Evolutionary conservation across 35 echinoderm and acorn worm genomes (phyloP).

Genomic region (Diadema setosum): DNA sequence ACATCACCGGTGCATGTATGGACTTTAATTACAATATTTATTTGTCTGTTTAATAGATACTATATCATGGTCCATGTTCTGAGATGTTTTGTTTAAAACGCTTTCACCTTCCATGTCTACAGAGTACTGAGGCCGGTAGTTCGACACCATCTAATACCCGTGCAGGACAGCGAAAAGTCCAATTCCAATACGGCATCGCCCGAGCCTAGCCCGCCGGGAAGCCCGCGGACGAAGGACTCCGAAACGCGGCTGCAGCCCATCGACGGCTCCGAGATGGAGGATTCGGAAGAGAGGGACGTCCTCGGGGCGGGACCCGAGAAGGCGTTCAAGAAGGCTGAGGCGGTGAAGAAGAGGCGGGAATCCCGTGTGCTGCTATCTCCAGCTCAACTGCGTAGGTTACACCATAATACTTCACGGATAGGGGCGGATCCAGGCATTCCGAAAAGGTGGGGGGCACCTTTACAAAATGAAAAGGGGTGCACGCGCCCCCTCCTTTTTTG

Average conservation of each 20-base stretch:
- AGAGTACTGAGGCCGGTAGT: not conserved
- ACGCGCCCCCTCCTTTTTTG: no score
- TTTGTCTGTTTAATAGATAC: not conserved
- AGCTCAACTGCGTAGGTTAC: not conserved
- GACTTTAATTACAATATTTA: no score
- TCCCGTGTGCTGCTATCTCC: not conserved
- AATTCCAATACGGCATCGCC: slow-evolving; percentile 2
- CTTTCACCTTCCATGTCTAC: not conserved
- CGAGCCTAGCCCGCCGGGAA: not conserved
- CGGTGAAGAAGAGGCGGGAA: not conserved
- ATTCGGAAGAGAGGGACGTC: not conserved
- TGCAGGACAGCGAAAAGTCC: not conserved
- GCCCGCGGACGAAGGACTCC: not conserved
- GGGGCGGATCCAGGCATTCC: no score
- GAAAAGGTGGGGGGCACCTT: no score
- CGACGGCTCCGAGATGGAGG: not conserved
- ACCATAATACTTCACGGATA: no score
- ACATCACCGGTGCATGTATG: no score
- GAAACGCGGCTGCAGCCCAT: not conserved
- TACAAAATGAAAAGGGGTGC: no score
- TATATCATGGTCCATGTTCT: not conserved
- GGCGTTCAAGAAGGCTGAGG: not conserved
- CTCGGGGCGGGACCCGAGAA: not conserved
- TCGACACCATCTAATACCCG: not conserved
- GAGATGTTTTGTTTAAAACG: not conserved